Evolutionary conservation across 30 jellyfish, hydroid and myxozoan species (phyloP), one percentile per base, ranked within the genome.

Genomic region (Chironex yamaguchii): DNA sequence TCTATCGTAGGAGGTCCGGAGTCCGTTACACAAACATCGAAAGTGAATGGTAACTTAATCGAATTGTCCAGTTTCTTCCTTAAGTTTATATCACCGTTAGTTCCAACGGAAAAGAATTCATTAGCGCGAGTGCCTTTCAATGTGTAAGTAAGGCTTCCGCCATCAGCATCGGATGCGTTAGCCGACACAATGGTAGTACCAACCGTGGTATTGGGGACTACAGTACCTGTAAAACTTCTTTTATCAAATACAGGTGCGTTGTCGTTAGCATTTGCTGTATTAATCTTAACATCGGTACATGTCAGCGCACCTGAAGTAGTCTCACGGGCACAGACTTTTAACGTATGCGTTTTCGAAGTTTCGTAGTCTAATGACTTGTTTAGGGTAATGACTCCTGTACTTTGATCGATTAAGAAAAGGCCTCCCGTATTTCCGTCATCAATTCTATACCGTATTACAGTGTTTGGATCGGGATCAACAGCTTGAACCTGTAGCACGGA

Each of bases 121-220:
- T 71, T 62, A 49, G 96, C 90, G 9, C 24, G 21, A 20, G 84
- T 82, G 1, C 90, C 95, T 34, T 33, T 58, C 25, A 94, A 49
- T 29, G 82, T 26, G 86, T 89, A 94, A 13, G 67, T 68, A 22
- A 94, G 25, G 1, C 89, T 49, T 32, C 93, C 96, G 64, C 96
- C 96, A 73, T 88, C 96, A 24, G 96, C 96, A 67, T 89, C 99
- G 4, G 92, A 67, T 3, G 97, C 99, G 20, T 69, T 9, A 0
- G 84, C 84, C 20, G 87, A 81, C 13, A 78, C 53, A 26, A 94
- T 89, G 14, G 83, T 52, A 1, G 90, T 49, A 20, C 96, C 94
- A 25, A 58, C 86, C 1, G 83, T 54, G 1, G 90, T 68, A 50
- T 49, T 75, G 29, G 82, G 13, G 17, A 67, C 54, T 29, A 68